A percentile compares a stretch with the other conserved stretches of the same genome.
These are phyloP conservation scores for Periophthalmodon schlosseri DNA, from an alignment of 2,113 vertebrate genomes.

Conservation along the genomic window DNA sequence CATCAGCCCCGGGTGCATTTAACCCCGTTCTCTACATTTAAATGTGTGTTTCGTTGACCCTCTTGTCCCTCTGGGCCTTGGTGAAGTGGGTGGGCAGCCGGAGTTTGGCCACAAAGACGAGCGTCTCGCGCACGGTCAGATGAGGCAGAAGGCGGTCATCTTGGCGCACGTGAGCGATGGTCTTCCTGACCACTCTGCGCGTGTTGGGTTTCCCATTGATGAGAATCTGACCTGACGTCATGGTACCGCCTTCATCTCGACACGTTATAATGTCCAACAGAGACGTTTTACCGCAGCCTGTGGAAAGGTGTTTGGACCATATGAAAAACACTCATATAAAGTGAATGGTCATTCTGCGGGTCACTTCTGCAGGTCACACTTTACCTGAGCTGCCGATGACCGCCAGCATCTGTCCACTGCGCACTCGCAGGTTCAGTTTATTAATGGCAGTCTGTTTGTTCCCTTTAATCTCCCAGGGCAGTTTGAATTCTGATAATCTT, in stretches of 20 bases:
- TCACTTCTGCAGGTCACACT: neutral
- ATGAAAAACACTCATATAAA: neutral
- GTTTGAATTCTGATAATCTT: constrained; percentile 85
- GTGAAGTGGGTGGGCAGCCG: constrained; percentile 88
- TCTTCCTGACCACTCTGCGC: constrained; percentile 85
- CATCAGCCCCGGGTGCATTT: neutral
- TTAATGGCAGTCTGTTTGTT: constrained; percentile 80
- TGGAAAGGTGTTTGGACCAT: neutral
- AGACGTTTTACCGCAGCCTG: constrained; percentile 89
- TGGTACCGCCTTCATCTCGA: constrained; percentile 82
- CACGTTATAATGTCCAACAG: constrained; percentile 92
- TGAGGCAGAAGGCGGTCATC: constrained; percentile 92
- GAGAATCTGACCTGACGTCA: constrained; percentile 82
- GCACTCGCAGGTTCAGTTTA: constrained; percentile 86
- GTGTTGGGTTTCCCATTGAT: constrained; percentile 86
- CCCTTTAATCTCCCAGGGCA: constrained; percentile 83
- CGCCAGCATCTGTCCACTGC: constrained; percentile 94
- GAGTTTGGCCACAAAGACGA: constrained; percentile 87
- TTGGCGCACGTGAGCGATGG: constrained; percentile 88
- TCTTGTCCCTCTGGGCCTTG: constrained; percentile 85
- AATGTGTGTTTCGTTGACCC: constrained; percentile 75
- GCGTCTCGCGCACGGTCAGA: constrained; percentile 91
- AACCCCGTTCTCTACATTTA: neutral
- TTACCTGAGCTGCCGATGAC: constrained; percentile 93
- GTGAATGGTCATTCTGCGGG: neutral